A percentile compares a stretch with the other conserved stretches of the same genome.
Conservation (phyloP, 2,113 vertebrate species). For the Psittacara wagleri region DNA sequence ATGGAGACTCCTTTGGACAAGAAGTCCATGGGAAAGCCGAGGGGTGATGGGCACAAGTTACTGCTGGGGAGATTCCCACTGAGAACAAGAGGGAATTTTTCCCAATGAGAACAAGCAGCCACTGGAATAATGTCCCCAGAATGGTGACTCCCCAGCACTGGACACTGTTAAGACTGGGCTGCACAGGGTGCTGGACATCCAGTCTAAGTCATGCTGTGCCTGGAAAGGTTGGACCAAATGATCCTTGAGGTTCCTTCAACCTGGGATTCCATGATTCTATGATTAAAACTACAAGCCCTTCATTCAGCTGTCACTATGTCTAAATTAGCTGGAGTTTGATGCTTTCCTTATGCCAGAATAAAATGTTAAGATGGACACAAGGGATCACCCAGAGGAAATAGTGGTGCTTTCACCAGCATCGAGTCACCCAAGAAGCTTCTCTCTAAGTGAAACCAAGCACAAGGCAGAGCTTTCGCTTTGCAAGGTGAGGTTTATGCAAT, state of each 20-base stretch:
- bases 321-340: background rate
- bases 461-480: background rate
- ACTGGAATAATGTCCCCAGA: background rate
- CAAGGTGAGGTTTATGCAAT: background rate
- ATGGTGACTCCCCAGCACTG: rapidly evolving
- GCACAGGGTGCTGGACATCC: background rate
- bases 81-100: background rate
- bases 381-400: rapidly evolving
- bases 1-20: background rate
- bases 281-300: background rate
- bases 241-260: background rate
- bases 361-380: background rate
- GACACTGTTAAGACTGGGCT: background rate
- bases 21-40: rapidly evolving
- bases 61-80: background rate
- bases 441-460: background rate
- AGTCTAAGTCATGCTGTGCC: background rate
- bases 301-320: background rate
- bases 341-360: background rate
- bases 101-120: background rate
- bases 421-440: background rate
- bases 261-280: rapidly evolving
- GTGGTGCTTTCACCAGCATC: background rate
- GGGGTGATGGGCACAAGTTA: background rate
- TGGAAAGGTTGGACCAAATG: rapidly evolving